A percentile compares a stretch with the other conserved stretches of the same genome.
phyloP scores from a whole-genome alignment of 1,140 invertebrate genomes.

The Cepaea nemoralis region DNA sequence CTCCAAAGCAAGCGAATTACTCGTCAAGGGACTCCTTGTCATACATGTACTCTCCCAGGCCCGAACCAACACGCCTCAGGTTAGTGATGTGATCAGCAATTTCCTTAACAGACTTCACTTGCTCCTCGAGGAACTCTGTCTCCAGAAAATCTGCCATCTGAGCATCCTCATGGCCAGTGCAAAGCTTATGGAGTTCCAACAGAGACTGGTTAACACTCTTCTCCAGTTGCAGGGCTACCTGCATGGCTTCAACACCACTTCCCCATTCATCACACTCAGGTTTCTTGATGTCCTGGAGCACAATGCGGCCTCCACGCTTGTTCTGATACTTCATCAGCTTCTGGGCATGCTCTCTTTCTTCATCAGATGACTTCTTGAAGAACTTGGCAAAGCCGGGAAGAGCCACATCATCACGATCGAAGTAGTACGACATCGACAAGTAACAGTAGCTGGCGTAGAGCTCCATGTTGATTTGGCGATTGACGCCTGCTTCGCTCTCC shows the following conservation, averaged over 20 bases:
- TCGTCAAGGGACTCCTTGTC: slow-evolving; percentile 73
- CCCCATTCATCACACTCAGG: slow-evolving; percentile 79
- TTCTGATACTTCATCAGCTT: slow-evolving; percentile 85
- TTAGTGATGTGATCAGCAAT: slow-evolving; percentile 76
- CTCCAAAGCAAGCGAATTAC: background rate
- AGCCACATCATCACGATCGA: slow-evolving; percentile 85
- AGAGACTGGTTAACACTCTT: slow-evolving; percentile 85
- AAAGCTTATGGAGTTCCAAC: slow-evolving; percentile 80
- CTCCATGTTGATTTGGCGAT: slow-evolving; percentile 92
- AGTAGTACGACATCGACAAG: slow-evolving; percentile 85
- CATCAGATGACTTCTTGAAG: slow-evolving; percentile 81
- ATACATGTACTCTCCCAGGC: slow-evolving; percentile 78
- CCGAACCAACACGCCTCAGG: slow-evolving; percentile 76
- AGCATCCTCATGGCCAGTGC: slow-evolving; percentile 77
- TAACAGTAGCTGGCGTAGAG: slow-evolving; percentile 88
- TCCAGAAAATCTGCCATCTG: slow-evolving; percentile 49
- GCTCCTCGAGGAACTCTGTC: slow-evolving; percentile 75
- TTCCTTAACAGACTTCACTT: slow-evolving; percentile 78
- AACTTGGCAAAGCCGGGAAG: slow-evolving; percentile 80
- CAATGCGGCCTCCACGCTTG: slow-evolving; percentile 82
- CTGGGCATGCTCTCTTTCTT: slow-evolving; percentile 84
- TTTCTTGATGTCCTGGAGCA: slow-evolving; percentile 65
- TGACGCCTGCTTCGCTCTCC: slow-evolving; percentile 83
- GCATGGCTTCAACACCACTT: slow-evolving; percentile 79
- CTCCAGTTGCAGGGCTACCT: slow-evolving; percentile 82